phyloP scores from a whole-genome alignment of 2,888 invertebrate species.

The Sturmia bella region DNA sequence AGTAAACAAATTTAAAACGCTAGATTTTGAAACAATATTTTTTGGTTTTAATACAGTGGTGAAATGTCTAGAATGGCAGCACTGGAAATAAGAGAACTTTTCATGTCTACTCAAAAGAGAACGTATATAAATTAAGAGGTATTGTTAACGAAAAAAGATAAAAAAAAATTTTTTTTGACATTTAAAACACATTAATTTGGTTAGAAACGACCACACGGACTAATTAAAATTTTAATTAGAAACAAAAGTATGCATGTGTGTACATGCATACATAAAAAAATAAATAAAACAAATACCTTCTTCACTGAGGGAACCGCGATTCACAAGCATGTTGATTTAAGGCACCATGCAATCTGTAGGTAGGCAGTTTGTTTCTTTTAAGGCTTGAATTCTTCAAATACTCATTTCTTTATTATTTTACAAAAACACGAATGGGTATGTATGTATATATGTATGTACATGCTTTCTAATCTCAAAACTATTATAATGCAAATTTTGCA shows the following conservation, averaged over 20 bases:
- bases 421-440: not conserved
- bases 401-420: constrained; percentile 3
- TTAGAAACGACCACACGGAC: constrained; percentile 45
- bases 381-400: not conserved
- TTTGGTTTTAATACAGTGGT: too few species aligned
- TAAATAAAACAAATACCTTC: constrained; percentile 66
- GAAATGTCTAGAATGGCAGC: too few species aligned
- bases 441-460: not conserved
- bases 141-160: not conserved
- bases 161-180: constrained; percentile 28
- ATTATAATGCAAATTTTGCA: not conserved
- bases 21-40: too few species aligned
- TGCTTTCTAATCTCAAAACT: not conserved
- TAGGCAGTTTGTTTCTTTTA: constrained; percentile 1
- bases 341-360: not conserved
- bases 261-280: constrained; percentile 12
- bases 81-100: too few species aligned
- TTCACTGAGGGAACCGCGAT: constrained; percentile 71
- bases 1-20: too few species aligned
- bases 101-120: not conserved
- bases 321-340: constrained; percentile 71
- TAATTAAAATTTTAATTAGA: constrained; percentile 42
- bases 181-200: constrained; percentile 12
- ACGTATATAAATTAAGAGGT: not conserved
- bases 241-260: constrained; percentile 2